Percentiles rank a stretch among this genome's conserved stretches.
phyloP scores from a whole-genome alignment of 2,888 invertebrate genomes.

The Xanthorhoe designata region DNA sequence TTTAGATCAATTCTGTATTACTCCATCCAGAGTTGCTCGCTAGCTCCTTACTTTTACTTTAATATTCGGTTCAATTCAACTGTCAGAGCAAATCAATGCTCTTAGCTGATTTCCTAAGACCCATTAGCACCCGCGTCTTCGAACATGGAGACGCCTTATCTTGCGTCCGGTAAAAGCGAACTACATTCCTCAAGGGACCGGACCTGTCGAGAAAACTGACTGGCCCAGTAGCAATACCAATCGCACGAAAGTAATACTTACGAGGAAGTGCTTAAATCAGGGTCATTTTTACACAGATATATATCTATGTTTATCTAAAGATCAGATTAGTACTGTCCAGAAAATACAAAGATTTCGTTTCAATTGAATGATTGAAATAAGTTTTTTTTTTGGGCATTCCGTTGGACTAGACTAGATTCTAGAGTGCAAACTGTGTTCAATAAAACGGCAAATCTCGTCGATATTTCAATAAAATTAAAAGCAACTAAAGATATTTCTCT shows the following conservation, averaged over 20 bases:
- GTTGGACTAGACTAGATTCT: too few relatives aligned
- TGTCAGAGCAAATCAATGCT: slow-evolving; percentile 38
- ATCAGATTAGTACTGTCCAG: background rate
- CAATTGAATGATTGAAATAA: background rate
- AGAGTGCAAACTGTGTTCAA: too few relatives aligned
- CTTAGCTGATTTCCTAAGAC: slow-evolving; percentile 23
- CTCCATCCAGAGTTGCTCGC: too few relatives aligned
- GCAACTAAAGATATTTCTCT: background rate
- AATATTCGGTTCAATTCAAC: background rate
- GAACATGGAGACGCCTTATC: slow-evolving; percentile 28
- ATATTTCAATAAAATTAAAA: slow-evolving; percentile 1
- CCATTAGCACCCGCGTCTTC: slow-evolving; percentile 27
- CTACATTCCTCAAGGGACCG: slow-evolving; percentile 36
- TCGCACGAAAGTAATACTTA: slow-evolving; percentile 6
- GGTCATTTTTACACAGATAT: background rate
- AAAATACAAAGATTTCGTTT: background rate
- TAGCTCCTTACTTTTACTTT: background rate
- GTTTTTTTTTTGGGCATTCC: too few relatives aligned
- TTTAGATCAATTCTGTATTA: too few relatives aligned
- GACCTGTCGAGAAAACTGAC: slow-evolving; percentile 36
- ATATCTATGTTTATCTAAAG: too few relatives aligned
- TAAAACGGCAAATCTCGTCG: background rate
- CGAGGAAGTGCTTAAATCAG: slow-evolving; percentile 6
- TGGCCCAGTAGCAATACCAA: slow-evolving; percentile 8
- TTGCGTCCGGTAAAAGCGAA: slow-evolving; percentile 46